These are phyloP conservation scores for Triplophysa rosa DNA, from an alignment of 2,113 vertebrate genomes.

Conservation along the genomic window DNA sequence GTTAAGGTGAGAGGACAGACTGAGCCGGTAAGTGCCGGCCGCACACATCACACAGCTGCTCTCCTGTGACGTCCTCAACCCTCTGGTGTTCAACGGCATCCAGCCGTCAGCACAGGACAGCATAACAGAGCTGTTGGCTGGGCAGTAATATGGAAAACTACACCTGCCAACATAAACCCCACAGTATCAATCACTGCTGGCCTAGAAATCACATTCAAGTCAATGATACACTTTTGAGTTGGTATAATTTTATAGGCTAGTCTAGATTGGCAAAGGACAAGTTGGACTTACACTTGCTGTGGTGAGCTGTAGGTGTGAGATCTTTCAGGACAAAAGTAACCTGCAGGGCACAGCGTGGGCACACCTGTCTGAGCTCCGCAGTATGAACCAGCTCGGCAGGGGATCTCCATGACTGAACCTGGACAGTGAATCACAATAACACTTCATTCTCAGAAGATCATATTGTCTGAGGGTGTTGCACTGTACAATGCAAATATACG, in stretches of 20 bases:
- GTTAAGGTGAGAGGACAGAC: conserved; percentile 53
- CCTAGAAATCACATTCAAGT: too few relatives aligned
- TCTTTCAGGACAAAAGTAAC: conserved; percentile 84
- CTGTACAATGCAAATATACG: background rate
- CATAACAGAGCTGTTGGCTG: conserved; percentile 75
- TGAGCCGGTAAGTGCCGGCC: conserved; percentile 76
- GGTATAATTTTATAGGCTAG: background rate
- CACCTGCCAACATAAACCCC: conserved; percentile 73
- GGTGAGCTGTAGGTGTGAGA: conserved; percentile 76
- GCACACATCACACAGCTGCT: conserved; percentile 79
- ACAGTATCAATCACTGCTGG: too few relatives aligned
- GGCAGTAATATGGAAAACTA: conserved; percentile 85
- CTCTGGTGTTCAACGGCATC: conserved; percentile 77
- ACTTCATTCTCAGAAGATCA: background rate
- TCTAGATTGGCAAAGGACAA: background rate
- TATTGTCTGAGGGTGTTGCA: too few relatives aligned
- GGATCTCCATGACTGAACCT: conserved; percentile 81
- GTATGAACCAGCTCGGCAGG: conserved; percentile 82
- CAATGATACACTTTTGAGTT: background rate
- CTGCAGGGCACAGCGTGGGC: conserved; percentile 79
- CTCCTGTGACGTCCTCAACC: conserved; percentile 76
- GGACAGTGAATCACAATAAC: conserved; percentile 30
- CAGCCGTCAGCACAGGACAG: conserved; percentile 78
- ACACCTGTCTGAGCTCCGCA: conserved; percentile 77
- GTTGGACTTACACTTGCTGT: conserved; percentile 77